A percentile compares a stretch with the other conserved stretches of the same genome.
Evolutionary conservation across 1,140 invertebrate species (phyloP).

Genomic region (Orchesella cincta): DNA sequence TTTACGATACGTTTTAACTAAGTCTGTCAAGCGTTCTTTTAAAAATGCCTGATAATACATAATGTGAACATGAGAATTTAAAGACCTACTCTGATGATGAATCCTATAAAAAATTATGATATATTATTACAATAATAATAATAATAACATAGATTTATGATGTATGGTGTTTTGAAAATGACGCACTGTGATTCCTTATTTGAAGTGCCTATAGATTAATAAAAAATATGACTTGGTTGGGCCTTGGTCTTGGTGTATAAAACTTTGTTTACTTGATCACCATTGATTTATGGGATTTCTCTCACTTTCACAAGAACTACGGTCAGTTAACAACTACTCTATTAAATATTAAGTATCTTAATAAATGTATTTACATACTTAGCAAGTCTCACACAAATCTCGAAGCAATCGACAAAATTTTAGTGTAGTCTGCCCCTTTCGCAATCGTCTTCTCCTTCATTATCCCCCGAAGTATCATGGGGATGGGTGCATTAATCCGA

Average conservation of each 20-base stretch:
- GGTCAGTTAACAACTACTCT: no score
- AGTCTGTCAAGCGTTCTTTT: background rate
- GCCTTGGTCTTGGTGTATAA: conserved; percentile 31
- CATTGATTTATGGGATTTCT: no score
- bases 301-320: no score
- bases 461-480: conserved; percentile 83
- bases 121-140: conserved; percentile 26
- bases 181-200: conserved; percentile 47
- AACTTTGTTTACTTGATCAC: background rate
- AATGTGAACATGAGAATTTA: conserved; percentile 13
- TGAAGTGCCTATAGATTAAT: conserved; percentile 45
- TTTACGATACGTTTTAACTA: background rate
- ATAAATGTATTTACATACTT: background rate
- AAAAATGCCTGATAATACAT: background rate
- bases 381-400: conserved; percentile 73
- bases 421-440: conserved; percentile 91
- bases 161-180: conserved; percentile 27
- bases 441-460: conserved; percentile 76
- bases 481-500: conserved; percentile 91
- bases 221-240: conserved; percentile 36
- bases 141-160: conserved; percentile 2
- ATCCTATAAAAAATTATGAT: conserved; percentile 24
- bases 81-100: background rate
- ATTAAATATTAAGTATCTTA: background rate
- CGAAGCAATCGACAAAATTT: conserved; percentile 88